These are phyloP conservation scores for Strix aluco DNA, from an alignment of 2,113 vertebrate species.

Conservation along the genomic window DNA sequence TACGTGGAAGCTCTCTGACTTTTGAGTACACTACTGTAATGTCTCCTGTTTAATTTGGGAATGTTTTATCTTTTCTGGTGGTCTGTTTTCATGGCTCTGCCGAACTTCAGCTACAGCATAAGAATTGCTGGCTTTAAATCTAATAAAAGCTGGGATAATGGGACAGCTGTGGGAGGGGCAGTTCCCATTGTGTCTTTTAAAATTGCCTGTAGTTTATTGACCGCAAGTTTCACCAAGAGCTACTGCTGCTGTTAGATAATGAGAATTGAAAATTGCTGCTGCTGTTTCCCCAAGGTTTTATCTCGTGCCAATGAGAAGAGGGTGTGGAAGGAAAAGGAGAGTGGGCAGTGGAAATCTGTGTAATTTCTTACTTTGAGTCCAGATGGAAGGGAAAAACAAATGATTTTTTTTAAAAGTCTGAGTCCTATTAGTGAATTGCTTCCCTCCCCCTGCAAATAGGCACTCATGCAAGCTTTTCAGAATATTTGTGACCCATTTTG, in stretches of 20 bases:
- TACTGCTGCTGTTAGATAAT: constrained; percentile 59
- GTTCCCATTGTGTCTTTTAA: constrained; percentile 62
- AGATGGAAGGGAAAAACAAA: constrained; percentile 1
- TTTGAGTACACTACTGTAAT: not conserved
- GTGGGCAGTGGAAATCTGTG: not conserved
- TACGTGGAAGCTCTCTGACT: not conserved
- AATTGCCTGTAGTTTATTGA: constrained; percentile 70
- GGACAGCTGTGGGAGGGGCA: constrained; percentile 64
- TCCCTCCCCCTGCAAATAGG: not conserved
- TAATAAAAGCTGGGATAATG: constrained; percentile 71
- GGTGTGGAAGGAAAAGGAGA: not conserved
- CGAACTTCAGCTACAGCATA: constrained; percentile 44
- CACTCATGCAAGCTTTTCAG: not conserved
- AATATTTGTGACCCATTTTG: not conserved
- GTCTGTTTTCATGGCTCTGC: constrained; percentile 61
- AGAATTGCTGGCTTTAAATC: constrained; percentile 62
- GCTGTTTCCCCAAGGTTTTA: constrained; percentile 54
- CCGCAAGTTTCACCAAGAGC: constrained; percentile 62
- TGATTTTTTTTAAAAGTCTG: not conserved
- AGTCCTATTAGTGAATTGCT: not conserved
- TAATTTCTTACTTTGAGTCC: constrained; percentile 17
- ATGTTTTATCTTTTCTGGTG: constrained; percentile 59
- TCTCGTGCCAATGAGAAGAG: not conserved
- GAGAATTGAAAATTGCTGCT: constrained; percentile 67
- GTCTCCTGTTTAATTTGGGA: constrained; percentile 35